Conservation (phyloP, 2,888 invertebrate genomes). For the Pandemis cinnamomeana region DNA sequence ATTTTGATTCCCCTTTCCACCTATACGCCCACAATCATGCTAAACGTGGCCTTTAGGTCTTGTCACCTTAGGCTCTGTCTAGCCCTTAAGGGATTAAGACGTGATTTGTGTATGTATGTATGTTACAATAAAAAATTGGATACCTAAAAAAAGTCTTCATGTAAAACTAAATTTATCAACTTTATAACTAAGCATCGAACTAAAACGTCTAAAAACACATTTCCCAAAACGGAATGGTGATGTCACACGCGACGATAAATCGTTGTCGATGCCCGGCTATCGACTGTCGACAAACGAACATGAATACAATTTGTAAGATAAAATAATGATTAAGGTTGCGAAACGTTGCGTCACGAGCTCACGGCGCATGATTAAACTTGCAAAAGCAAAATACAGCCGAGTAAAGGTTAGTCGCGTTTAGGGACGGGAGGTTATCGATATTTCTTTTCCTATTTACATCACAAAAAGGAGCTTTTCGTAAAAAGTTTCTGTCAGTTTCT, state of each 20-base stretch:
- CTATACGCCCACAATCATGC: no score
- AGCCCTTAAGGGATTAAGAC: no score
- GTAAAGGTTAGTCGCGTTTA: constrained; percentile 77
- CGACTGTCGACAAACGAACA: constrained; percentile 65
- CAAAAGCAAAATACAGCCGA: constrained; percentile 81
- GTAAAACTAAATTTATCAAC: neutral
- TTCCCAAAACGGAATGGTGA: constrained; percentile 54
- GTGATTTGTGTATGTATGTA: no score
- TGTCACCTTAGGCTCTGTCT: no score
- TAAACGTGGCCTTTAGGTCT: no score
- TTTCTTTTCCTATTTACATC: neutral
- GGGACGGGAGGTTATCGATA: constrained; percentile 54
- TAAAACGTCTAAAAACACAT: constrained; percentile 12
- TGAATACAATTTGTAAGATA: constrained; percentile 83
- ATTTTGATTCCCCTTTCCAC: no score
- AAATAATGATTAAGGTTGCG: constrained; percentile 82
- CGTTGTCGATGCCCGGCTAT: constrained; percentile 53
- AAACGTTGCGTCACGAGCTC: constrained; percentile 82
- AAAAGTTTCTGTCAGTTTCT: no score
- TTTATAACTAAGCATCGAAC: neutral
- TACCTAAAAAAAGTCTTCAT: no score
- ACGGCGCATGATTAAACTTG: constrained; percentile 82
- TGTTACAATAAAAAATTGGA: no score
- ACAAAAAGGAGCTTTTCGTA: no score
- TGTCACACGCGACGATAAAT: constrained; percentile 52